Evolutionary conservation across 1,140 invertebrate genomes (phyloP), one percentile per base, ranked within the genome.

Genomic region (Drosophila parvula): DNA sequence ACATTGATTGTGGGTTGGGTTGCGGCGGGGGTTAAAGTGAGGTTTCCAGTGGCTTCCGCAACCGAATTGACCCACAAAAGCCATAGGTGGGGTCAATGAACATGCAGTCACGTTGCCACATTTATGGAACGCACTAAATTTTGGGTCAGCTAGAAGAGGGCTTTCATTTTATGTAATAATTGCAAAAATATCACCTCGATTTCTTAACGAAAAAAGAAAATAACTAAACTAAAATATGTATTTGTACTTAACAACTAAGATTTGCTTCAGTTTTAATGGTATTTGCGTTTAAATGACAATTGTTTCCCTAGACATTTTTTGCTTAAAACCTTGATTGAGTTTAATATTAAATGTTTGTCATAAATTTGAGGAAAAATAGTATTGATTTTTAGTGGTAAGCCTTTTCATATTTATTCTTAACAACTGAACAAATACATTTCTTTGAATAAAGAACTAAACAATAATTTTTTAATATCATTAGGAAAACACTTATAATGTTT

Each of bases 61-160:
- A 82, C 43, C 79, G 64, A 77, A 73, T 81, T 86, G 82, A 86
- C 82, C 82, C 80, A 86, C 62, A 86, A 81, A 63, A 47, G n/a
- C 4, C 45, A 10, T 8, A 32, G 32, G 32, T 22, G 69, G 67
- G 82, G 82, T 86, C 78, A 86, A 71, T 86, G 82, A 79, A 79
- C 82, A 64, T 18, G n/a, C 16, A 57, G 40, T 65, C 73, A 67
- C 74, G 73, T 76, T 76, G 71, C 18, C n/a, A 22, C 28, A 16
- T 59, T 43, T 36, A 41, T 41, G 34, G 22, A 34, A 36, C 18
- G 30, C 32, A 38, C 18, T 6, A 2, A 0, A 62, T 53, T 62
- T 74, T 18, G 28, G 65, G 68, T 41, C 68, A 71, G 3, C 32
- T 47, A 43, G 34, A 48, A 48, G 14, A n/a, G 27, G 8, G 45